phyloP scores from a whole-genome alignment of 1,140 invertebrate genomes.

The Himalopsyche phryganea region DNA sequence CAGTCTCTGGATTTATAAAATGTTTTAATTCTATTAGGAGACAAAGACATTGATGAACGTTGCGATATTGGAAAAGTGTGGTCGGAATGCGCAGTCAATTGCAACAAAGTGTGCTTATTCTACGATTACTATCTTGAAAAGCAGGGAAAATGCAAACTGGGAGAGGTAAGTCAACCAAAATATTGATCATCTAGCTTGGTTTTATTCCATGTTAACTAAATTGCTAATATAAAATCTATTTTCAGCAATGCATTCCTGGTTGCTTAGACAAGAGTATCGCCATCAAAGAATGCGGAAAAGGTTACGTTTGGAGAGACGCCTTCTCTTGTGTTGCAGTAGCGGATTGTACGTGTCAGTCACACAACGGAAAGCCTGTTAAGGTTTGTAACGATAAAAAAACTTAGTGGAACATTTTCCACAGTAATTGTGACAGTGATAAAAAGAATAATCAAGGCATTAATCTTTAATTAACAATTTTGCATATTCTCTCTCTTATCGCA shows the following conservation, averaged over 20 bases:
- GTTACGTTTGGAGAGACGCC: slow-evolving; percentile 61
- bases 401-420: too few relatives aligned
- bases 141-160: slow-evolving; percentile 7
- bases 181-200: neutral
- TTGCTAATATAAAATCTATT: too few relatives aligned
- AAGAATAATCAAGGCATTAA: too few relatives aligned
- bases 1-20: too few relatives aligned
- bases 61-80: slow-evolving; percentile 38
- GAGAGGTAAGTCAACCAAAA: slow-evolving; percentile 9
- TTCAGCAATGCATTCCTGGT: slow-evolving; percentile 27
- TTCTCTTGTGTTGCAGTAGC: slow-evolving; percentile 63
- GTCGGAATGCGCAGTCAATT: slow-evolving; percentile 57
- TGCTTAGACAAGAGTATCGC: slow-evolving; percentile 21
- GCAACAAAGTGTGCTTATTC: slow-evolving; percentile 51
- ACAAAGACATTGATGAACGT: neutral
- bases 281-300: slow-evolving; percentile 9
- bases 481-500: too few relatives aligned
- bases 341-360: slow-evolving; percentile 68
- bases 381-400: too few relatives aligned
- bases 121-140: slow-evolving; percentile 20
- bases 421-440: too few relatives aligned
- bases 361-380: slow-evolving; percentile 60
- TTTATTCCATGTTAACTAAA: slow-evolving; percentile 11
- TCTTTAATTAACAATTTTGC: too few relatives aligned
- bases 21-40: too few relatives aligned